Evolutionary conservation across 1,140 invertebrate species (phyloP).

Genomic region (Rhyzopertha dominica): DNA sequence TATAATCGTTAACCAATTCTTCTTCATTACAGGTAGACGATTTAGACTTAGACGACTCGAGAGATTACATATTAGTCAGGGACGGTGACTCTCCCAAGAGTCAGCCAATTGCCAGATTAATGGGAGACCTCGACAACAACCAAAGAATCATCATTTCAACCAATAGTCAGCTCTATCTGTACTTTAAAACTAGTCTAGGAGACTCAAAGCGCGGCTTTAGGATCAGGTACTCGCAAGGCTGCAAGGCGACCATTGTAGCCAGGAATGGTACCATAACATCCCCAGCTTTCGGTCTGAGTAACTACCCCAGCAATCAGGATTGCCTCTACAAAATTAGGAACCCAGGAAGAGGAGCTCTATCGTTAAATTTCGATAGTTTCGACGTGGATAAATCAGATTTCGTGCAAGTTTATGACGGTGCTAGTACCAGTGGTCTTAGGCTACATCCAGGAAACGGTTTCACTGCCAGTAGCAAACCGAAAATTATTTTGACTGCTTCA

Average conservation of each 20-base stretch:
- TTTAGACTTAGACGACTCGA: slow-evolving; percentile 77
- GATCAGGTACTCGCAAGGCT: slow-evolving; percentile 74
- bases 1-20: not conserved
- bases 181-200: slow-evolving; percentile 85
- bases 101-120: slow-evolving; percentile 73
- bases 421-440: slow-evolving; percentile 74
- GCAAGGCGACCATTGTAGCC: slow-evolving; percentile 72
- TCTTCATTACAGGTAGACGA: slow-evolving; percentile 64
- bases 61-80: slow-evolving; percentile 83
- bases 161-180: slow-evolving; percentile 81
- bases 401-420: slow-evolving; percentile 83
- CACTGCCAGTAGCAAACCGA: slow-evolving; percentile 70
- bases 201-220: slow-evolving; percentile 88
- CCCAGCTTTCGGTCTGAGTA: slow-evolving; percentile 75
- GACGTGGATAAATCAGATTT: slow-evolving; percentile 80
- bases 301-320: slow-evolving; percentile 89
- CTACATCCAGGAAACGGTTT: slow-evolving; percentile 88
- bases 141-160: slow-evolving; percentile 86
- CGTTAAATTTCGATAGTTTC: slow-evolving; percentile 82
- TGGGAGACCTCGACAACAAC: slow-evolving; percentile 72
- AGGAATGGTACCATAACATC: slow-evolving; percentile 80
- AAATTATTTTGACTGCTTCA: slow-evolving; percentile 85
- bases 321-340: slow-evolving; percentile 85
- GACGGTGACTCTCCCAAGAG: slow-evolving; percentile 85
- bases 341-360: slow-evolving; percentile 75